Conservation (phyloP, 2,113 vertebrate species). For the Nycticryphes semicollaris region DNA sequence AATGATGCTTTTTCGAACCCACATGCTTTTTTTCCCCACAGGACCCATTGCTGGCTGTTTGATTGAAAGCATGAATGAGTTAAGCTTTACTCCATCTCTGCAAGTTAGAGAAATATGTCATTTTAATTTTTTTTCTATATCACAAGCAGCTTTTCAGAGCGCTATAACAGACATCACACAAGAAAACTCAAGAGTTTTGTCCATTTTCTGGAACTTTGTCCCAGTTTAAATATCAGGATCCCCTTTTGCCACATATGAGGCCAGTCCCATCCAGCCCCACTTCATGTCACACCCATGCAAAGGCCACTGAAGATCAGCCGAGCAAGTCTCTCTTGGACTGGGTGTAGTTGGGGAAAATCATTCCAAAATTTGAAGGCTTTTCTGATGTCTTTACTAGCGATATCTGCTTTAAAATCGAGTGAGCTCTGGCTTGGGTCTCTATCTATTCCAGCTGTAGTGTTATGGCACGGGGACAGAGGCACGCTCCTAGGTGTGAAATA, state of each 20-base stretch:
- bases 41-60: background rate
- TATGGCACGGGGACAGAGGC: background rate
- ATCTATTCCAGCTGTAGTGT: background rate
- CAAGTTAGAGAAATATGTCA: background rate
- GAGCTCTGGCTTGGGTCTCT: background rate
- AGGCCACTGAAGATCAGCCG: background rate
- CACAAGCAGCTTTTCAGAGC: background rate
- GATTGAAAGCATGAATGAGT: background rate
- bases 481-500: background rate
- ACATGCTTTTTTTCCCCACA: background rate
- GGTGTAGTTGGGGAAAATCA: background rate
- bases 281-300: background rate
- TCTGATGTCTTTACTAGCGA: background rate
- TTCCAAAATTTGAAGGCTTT: background rate
- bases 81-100: background rate
- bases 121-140: background rate
- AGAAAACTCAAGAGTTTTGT: background rate
- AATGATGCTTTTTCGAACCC: background rate
- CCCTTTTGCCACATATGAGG: accelerated
- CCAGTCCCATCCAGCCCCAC: background rate
- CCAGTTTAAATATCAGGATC: background rate
- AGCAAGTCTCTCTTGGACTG: background rate
- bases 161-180: background rate
- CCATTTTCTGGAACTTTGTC: background rate
- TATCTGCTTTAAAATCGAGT: background rate